Conservation (phyloP, 1,140 invertebrate genomes). For the Halyomorpha halys region DNA sequence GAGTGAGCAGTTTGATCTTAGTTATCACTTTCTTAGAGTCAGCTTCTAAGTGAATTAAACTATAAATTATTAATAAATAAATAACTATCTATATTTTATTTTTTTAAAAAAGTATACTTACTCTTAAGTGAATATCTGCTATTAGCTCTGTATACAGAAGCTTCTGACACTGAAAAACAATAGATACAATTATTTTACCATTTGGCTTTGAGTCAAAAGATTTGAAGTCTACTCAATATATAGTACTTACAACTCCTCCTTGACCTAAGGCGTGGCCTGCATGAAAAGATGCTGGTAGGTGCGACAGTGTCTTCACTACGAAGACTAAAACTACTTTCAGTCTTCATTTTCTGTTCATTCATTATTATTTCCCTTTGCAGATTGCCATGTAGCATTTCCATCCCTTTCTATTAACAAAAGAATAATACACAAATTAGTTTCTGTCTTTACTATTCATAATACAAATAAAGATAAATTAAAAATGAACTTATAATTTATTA, state of each 20-base stretch:
- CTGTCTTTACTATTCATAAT: no score
- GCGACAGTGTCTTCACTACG: neutral
- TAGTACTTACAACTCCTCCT: constrained; percentile 5
- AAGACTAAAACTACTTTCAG: constrained; percentile 5
- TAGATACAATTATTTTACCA: neutral
- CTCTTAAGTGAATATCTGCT: constrained; percentile 26
- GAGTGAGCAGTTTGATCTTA: no score
- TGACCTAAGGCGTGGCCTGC: neutral
- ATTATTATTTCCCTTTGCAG: neutral
- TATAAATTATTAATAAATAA: no score
- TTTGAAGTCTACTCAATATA: no score
- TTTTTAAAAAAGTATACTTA: no score
- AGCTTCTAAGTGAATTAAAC: no score
- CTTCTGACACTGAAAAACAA: constrained; percentile 24
- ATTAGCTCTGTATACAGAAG: constrained; percentile 24
- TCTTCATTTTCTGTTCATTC: constrained; percentile 4
- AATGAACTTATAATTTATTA: no score
- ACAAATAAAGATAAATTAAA: no score
- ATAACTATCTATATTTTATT: no score
- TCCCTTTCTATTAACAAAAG: neutral
- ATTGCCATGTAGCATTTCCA: neutral
- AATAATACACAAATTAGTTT: no score
- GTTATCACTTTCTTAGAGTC: no score
- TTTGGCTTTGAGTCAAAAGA: no score
- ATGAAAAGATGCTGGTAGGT: constrained; percentile 1